phyloP scores from a whole-genome alignment of 2,888 invertebrate species.

The Cloeon dipterum region DNA sequence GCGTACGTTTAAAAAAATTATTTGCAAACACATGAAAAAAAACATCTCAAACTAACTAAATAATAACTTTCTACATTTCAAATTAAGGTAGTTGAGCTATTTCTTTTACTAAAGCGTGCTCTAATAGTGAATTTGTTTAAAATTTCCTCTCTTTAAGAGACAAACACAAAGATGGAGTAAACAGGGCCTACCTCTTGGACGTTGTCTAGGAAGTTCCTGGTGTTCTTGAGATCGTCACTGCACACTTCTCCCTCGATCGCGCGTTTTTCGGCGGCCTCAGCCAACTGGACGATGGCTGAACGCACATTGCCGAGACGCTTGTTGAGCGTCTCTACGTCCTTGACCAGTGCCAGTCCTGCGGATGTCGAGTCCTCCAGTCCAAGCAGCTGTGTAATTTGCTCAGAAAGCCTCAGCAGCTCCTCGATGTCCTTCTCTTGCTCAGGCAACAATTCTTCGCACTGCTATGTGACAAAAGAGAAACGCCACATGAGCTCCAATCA shows the following conservation, averaged over 20 bases:
- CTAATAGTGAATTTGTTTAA: too few species aligned
- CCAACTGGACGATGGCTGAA: slow-evolving; percentile 46
- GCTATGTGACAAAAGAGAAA: slow-evolving; percentile 28
- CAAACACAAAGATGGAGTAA: too few species aligned
- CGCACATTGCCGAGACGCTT: slow-evolving; percentile 50
- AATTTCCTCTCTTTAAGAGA: too few species aligned
- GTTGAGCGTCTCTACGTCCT: slow-evolving; percentile 55
- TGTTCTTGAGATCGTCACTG: slow-evolving; percentile 28
- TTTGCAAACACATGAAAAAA: too few species aligned
- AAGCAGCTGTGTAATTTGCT: slow-evolving; percentile 55
- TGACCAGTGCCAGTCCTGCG: slow-evolving; percentile 30
- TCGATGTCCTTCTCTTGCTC: slow-evolving; percentile 40
- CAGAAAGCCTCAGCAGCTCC: slow-evolving; percentile 49
- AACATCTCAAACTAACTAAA: too few species aligned
- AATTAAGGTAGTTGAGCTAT: too few species aligned
- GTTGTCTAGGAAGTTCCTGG: slow-evolving; percentile 37
- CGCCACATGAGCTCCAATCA: too few species aligned
- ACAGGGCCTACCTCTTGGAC: slow-evolving; percentile 42
- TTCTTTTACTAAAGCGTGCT: too few species aligned
- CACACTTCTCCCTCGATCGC: slow-evolving; percentile 24
- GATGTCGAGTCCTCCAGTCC: slow-evolving; percentile 21
- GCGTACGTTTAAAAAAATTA: slow-evolving; percentile 4
- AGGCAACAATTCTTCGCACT: slow-evolving; percentile 50
- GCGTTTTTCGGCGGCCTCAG: slow-evolving; percentile 51
- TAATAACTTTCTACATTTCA: too few species aligned